phyloP scores from a whole-genome alignment of 2,888 invertebrate genomes.

The Eucriotettix oculatus region DNA sequence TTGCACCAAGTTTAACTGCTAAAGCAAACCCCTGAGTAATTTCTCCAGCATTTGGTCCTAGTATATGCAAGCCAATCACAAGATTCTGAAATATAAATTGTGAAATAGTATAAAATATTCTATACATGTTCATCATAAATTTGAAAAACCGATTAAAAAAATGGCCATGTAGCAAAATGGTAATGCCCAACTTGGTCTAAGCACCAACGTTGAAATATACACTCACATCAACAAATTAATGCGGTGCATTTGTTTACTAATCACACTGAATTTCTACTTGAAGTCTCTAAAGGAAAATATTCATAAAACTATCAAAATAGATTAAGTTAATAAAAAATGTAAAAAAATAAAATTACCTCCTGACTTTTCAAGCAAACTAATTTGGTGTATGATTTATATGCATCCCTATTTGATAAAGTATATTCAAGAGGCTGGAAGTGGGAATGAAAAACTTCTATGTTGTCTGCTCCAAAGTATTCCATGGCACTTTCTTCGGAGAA shows the following conservation, averaged over 20 bases:
- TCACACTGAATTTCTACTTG: too few species aligned
- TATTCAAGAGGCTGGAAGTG: slow-evolving; percentile 37
- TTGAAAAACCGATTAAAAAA: too few species aligned
- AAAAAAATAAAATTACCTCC: slow-evolving; percentile 14
- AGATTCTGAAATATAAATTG: slow-evolving; percentile 14
- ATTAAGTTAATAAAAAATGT: too few species aligned
- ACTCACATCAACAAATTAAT: too few species aligned
- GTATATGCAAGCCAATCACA: slow-evolving; percentile 36
- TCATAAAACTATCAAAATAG: too few species aligned
- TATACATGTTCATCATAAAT: too few species aligned
- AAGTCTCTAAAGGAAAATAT: too few species aligned
- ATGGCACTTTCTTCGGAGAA: slow-evolving; percentile 36
- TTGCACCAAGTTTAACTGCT: slow-evolving; percentile 33
- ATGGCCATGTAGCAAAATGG: too few species aligned
- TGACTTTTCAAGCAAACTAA: slow-evolving; percentile 31
- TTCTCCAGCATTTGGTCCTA: slow-evolving; percentile 43
- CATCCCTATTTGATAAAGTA: slow-evolving; percentile 30
- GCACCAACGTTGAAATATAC: too few species aligned
- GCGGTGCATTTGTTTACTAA: too few species aligned
- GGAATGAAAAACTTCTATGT: slow-evolving; percentile 37
- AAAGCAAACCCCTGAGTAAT: slow-evolving; percentile 42
- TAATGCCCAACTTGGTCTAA: too few species aligned
- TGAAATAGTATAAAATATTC: too few species aligned
- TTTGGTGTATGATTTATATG: slow-evolving; percentile 37
- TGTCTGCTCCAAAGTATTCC: slow-evolving; percentile 27